Conservation (phyloP, 1,140 invertebrate species). For the Chelonus insularis region DNA sequence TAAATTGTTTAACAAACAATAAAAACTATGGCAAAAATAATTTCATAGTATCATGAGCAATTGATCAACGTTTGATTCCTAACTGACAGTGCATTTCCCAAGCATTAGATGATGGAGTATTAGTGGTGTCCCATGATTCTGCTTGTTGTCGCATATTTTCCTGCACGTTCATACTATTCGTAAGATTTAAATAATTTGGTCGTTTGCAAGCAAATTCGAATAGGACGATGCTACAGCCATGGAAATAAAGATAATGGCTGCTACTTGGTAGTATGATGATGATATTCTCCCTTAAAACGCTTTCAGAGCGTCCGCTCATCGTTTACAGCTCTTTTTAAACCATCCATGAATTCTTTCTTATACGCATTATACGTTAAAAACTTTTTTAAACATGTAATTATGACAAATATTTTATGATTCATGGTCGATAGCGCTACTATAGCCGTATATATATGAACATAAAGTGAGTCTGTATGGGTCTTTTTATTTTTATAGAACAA, state of each 20-base stretch:
- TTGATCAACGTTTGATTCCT: too few species aligned
- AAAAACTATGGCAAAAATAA: too few species aligned
- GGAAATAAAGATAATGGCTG: conserved; percentile 39
- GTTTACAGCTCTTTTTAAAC: background rate
- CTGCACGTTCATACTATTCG: conserved; percentile 7
- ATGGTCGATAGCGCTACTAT: too few species aligned
- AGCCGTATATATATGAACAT: background rate
- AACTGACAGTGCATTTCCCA: too few species aligned
- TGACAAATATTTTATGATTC: too few species aligned
- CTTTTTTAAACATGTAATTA: too few species aligned
- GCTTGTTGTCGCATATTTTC: conserved; percentile 35
- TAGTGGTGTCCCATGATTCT: conserved; percentile 32
- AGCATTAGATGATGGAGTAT: conserved; percentile 22
- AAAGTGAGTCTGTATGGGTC: background rate
- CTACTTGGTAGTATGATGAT: conserved; percentile 40
- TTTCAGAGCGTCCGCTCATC: too few species aligned
- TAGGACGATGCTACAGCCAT: conserved; percentile 29
- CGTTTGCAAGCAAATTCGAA: conserved; percentile 48
- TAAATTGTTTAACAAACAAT: too few species aligned
- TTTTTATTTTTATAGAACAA: background rate
- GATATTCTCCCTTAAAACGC: background rate
- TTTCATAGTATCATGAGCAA: too few species aligned
- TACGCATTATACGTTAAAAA: too few species aligned
- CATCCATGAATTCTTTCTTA: conserved; percentile 13
- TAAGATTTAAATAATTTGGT: conserved; percentile 52